phyloP scores from a whole-genome alignment of 53 echinoderm and acorn worm genomes.

The Holothuria scabra region DNA sequence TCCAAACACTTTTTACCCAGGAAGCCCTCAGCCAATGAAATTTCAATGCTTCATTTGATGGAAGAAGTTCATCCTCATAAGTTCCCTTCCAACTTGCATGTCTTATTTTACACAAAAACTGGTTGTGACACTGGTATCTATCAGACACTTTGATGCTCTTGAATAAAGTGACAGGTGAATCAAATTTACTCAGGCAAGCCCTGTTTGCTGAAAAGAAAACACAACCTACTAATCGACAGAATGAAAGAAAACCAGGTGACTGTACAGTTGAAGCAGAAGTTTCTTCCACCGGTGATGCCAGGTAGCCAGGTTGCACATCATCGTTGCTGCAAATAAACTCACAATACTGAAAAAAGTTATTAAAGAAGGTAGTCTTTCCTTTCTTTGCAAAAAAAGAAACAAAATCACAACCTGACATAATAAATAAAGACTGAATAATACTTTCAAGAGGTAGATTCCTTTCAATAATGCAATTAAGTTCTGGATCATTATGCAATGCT shows the following conservation, averaged over 20 bases:
- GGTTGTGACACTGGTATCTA: slow-evolving; percentile 27
- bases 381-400: slow-evolving; percentile 63
- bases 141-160: background rate
- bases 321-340: slow-evolving; percentile 45
- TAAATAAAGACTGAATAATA: slow-evolving; percentile 51
- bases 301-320: background rate
- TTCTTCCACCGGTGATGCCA: background rate
- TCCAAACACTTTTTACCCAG: slow-evolving; percentile 65
- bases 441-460: slow-evolving; percentile 34
- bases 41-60: slow-evolving; percentile 51
- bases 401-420: slow-evolving; percentile 75
- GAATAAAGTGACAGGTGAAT: slow-evolving; percentile 58
- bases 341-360: slow-evolving; percentile 61
- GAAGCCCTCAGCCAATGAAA: slow-evolving; percentile 65
- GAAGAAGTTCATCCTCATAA: slow-evolving; percentile 61
- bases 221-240: slow-evolving; percentile 63
- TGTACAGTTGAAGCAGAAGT: background rate
- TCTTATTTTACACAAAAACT: slow-evolving; percentile 49
- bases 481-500: background rate
- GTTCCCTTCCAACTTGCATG: slow-evolving; percentile 53
- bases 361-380: slow-evolving; percentile 58
- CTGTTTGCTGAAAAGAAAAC: slow-evolving; percentile 57
- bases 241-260: slow-evolving; percentile 9
- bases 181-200: slow-evolving; percentile 45
- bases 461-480: slow-evolving; percentile 57